Percentiles rank a stretch among this genome's conserved stretches.
These are phyloP conservation scores for Coracias cyanogaster DNA, from an alignment of 2,797 vertebrate species.

Conservation along the genomic window DNA sequence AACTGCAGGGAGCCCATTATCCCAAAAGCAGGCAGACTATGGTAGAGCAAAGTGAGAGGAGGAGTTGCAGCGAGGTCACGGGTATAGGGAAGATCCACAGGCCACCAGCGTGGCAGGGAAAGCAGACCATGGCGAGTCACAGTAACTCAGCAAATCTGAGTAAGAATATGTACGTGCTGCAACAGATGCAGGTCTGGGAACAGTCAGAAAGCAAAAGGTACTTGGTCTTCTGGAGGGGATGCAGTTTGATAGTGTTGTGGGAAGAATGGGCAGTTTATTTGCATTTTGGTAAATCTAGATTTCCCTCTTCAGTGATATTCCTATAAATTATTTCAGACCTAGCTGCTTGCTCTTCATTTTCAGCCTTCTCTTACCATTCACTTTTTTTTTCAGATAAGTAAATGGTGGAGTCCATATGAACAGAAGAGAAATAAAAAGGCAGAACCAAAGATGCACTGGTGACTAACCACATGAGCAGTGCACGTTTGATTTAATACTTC, in stretches of 20 bases:
- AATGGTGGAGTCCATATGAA: neutral
- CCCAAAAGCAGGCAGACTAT: neutral
- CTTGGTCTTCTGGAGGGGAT: neutral
- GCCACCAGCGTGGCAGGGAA: neutral
- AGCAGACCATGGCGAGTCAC: too few species aligned
- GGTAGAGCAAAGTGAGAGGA: neutral
- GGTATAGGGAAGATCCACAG: neutral
- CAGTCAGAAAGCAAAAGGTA: neutral
- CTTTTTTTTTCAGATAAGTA: neutral
- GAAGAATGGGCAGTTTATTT: neutral
- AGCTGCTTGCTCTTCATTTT: neutral
- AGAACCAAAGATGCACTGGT: neutral
- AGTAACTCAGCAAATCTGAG: neutral
- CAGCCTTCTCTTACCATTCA: neutral
- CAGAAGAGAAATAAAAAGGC: neutral
- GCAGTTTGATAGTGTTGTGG: fast-evolving
- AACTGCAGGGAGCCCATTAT: neutral
- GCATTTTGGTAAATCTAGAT: neutral
- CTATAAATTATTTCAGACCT: neutral
- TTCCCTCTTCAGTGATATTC: neutral
- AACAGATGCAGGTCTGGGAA: neutral
- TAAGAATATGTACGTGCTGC: neutral
- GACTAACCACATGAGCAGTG: neutral
- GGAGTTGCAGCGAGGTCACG: neutral
- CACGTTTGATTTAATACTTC: neutral